Percentiles rank a stretch among this genome's conserved stretches.
These are phyloP conservation scores for Stercorarius parasiticus DNA, from an alignment of 2,113 vertebrate genomes.

Conservation along the genomic window DNA sequence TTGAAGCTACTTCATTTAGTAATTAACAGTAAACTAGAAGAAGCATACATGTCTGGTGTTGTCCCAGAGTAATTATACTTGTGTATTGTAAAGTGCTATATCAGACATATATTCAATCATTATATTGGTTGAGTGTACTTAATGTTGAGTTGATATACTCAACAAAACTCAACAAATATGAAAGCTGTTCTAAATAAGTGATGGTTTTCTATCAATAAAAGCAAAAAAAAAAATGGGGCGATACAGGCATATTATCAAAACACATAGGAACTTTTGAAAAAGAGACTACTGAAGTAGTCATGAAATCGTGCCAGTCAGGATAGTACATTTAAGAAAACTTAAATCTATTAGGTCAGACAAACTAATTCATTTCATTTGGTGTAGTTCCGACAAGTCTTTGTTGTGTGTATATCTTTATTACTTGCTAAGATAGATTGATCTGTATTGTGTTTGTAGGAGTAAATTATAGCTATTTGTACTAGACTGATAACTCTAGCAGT, in stretches of 20 bases:
- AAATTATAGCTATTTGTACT: not conserved
- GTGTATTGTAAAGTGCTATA: not conserved
- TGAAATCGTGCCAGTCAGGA: not conserved
- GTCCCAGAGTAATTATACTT: not conserved
- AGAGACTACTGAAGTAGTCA: not conserved
- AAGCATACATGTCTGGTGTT: not conserved
- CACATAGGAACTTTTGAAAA: not conserved
- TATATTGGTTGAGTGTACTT: not conserved
- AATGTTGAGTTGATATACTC: not conserved
- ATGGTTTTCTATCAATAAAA: not conserved
- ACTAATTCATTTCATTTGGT: not conserved
- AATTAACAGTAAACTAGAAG: not conserved
- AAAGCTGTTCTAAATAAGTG: not conserved
- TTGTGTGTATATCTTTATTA: not conserved
- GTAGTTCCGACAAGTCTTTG: not conserved
- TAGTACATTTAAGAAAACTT: not conserved
- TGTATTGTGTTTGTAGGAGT: not conserved
- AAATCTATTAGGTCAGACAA: not conserved
- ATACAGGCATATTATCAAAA: not conserved
- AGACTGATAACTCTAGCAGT: not conserved
- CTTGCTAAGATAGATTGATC: not conserved
- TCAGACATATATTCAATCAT: not conserved
- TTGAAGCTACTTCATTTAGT: not conserved
- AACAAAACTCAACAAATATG: not conserved
- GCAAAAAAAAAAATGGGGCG: fast-evolving